Conservation (phyloP, 2,113 vertebrate species). For the Pygoscelis adeliae region DNA sequence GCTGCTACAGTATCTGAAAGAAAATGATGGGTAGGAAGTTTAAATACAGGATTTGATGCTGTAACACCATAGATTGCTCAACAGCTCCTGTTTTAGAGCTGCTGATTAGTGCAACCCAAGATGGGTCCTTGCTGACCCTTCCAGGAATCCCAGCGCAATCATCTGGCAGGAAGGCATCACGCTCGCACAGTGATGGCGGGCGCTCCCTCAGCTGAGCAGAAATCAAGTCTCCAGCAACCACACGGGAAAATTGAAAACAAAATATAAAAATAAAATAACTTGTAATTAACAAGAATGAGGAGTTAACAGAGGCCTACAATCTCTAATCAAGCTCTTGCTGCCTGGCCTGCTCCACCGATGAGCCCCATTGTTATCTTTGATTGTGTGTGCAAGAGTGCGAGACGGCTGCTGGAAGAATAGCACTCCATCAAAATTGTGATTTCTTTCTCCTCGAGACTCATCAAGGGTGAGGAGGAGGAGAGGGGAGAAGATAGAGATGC, state of each 20-base stretch:
- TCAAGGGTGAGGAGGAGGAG: neutral
- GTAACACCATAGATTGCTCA: neutral
- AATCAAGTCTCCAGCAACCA: neutral
- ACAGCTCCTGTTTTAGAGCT: neutral
- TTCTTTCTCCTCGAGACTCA: neutral
- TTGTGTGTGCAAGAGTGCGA: constrained; percentile 11
- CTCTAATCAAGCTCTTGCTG: constrained; percentile 52
- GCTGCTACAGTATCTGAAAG: neutral
- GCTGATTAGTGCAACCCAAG: neutral
- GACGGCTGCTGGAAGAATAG: neutral
- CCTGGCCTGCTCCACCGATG: constrained; percentile 6
- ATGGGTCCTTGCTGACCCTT: neutral
- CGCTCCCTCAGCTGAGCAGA: neutral
- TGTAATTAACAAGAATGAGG: constrained; percentile 59
- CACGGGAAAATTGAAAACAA: neutral
- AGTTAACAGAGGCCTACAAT: constrained; percentile 26
- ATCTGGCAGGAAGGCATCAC: neutral
- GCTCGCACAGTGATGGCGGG: rapidly evolving
- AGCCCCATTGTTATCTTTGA: constrained; percentile 59
- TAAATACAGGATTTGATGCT: neutral
- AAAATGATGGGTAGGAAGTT: neutral
- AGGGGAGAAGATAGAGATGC: neutral
- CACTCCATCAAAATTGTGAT: constrained; percentile 24
- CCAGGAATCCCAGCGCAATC: neutral
- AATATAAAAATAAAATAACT: constrained; percentile 38